phyloP scores from a whole-genome alignment of 2,888 invertebrate genomes.

The Phytoseiulus persimilis region DNA sequence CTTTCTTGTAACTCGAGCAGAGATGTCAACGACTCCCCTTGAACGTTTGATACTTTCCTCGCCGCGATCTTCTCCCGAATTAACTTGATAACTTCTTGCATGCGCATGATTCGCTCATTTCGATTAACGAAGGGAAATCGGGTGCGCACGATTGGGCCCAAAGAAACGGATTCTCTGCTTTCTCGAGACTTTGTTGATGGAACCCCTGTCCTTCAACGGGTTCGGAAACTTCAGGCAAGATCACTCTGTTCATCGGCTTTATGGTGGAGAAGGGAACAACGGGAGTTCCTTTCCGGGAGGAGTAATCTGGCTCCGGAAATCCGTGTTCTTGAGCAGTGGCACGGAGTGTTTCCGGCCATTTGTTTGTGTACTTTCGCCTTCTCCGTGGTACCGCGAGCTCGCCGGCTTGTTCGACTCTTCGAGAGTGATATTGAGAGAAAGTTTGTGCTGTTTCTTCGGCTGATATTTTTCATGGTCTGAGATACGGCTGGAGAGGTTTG shows the following conservation, averaged over 20 bases:
- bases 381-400: too few relatives aligned
- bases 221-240: conserved; percentile 19
- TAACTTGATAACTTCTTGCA: neutral
- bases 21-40: neutral
- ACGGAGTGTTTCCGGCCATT: too few relatives aligned
- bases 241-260: neutral
- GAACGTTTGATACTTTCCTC: neutral
- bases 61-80: neutral
- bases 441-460: too few relatives aligned
- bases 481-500: too few relatives aligned
- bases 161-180: neutral
- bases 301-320: too few relatives aligned
- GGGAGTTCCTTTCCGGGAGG: too few relatives aligned
- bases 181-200: neutral
- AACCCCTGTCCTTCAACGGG: neutral
- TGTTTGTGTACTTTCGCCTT: too few relatives aligned
- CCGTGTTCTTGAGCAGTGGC: too few relatives aligned
- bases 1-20: neutral
- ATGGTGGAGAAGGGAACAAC: too few relatives aligned
- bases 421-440: too few relatives aligned
- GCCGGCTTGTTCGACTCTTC: too few relatives aligned
- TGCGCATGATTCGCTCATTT: conserved; percentile 18
- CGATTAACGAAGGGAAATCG: neutral
- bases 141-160: neutral
- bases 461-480: too few relatives aligned